Conservation (phyloP, 2,888 invertebrate species). For the Nysson spinosus region DNA sequence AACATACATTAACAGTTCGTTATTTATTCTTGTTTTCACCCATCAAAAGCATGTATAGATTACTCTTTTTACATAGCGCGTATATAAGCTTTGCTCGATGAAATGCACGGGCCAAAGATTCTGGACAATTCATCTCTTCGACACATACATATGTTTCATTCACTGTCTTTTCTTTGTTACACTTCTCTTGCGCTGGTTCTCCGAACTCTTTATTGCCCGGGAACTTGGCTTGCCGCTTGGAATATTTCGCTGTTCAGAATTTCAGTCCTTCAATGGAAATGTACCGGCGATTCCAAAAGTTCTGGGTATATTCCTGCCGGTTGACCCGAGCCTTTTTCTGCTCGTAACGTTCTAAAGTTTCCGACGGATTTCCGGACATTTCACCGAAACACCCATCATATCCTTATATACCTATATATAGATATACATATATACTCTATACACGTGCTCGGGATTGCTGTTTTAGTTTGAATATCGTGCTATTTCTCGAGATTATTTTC, state of each 20-base stretch:
- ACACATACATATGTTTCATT: conserved; percentile 18
- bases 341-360: conserved; percentile 37
- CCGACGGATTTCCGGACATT: conserved; percentile 30
- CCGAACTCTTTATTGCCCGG: conserved; percentile 33
- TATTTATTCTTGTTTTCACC: conserved; percentile 17
- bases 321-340: conserved; percentile 44
- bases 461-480: conserved; percentile 1
- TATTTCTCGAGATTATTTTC: background rate
- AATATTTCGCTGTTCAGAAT: conserved; percentile 39
- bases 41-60: conserved; percentile 3
- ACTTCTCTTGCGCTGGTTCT: background rate
- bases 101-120: conserved; percentile 20
- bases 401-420: too few relatives aligned
- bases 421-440: conserved; percentile 6
- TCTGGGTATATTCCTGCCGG: conserved; percentile 35
- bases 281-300: conserved; percentile 37
- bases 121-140: conserved; percentile 24
- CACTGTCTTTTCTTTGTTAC: conserved; percentile 5
- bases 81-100: conserved; percentile 2
- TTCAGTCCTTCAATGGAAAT: conserved; percentile 38
- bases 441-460: conserved; percentile 17
- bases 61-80: conserved; percentile 4
- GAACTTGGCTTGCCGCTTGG: conserved; percentile 38
- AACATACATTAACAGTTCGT: conserved; percentile 21
- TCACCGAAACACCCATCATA: conserved; percentile 26